A percentile compares a stretch with the other conserved stretches of the same genome.
Evolutionary conservation across 2,888 invertebrate species (phyloP).

Genomic region (Amphimallon solstitiale): DNA sequence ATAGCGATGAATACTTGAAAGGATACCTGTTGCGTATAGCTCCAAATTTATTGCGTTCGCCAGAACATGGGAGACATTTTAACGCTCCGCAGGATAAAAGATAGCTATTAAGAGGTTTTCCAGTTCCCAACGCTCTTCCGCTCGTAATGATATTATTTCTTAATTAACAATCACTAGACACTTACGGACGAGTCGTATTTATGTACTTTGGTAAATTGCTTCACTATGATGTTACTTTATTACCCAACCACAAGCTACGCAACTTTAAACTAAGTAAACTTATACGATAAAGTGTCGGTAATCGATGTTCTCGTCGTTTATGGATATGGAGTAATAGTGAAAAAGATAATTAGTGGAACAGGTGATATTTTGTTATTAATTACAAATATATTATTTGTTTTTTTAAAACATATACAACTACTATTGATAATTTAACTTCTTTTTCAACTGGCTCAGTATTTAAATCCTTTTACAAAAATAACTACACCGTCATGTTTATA

Average conservation of each 20-base stretch:
- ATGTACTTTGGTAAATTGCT: background rate
- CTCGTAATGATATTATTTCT: slow-evolving; percentile 6
- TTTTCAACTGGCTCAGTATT: too few relatives aligned
- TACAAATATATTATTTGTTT: too few relatives aligned
- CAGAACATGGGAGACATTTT: slow-evolving; percentile 1
- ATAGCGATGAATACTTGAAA: slow-evolving; percentile 42
- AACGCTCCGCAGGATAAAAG: background rate
- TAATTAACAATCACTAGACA: slow-evolving; percentile 7
- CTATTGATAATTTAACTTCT: too few relatives aligned
- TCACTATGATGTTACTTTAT: background rate
- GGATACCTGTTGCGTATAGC: slow-evolving; percentile 38
- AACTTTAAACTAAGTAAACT: too few relatives aligned
- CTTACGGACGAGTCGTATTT: slow-evolving; percentile 4
- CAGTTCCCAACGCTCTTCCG: background rate
- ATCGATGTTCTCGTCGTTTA: too few relatives aligned
- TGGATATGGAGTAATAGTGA: too few relatives aligned
- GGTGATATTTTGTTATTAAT: too few relatives aligned
- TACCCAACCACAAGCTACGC: background rate
- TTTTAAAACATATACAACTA: too few relatives aligned
- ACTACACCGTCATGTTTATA: too few relatives aligned
- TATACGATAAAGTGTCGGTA: too few relatives aligned
- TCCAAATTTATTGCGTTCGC: background rate
- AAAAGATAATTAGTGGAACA: too few relatives aligned
- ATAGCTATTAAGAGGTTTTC: slow-evolving; percentile 3
- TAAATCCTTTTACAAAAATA: too few relatives aligned